Percentiles rank a stretch among this genome's conserved stretches.
These are phyloP conservation scores for Cyclophora punctaria DNA, from an alignment of 2,888 invertebrate genomes.

Conservation along the genomic window DNA sequence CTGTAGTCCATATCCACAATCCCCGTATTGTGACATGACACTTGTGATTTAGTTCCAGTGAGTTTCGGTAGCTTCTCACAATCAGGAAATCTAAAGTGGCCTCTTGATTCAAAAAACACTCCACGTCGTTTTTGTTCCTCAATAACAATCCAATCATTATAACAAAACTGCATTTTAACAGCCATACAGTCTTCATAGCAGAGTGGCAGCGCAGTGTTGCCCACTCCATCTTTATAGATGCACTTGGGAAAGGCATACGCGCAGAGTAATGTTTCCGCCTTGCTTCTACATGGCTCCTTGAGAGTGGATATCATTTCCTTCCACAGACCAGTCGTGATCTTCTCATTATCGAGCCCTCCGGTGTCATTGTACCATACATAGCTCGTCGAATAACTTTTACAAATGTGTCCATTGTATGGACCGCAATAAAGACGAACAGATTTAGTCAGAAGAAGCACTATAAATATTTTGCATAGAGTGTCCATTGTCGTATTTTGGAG, in stretches of 20 bases:
- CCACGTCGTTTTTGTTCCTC: slow-evolving; percentile 90
- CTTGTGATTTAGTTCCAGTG: slow-evolving; percentile 75
- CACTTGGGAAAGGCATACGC: slow-evolving; percentile 95
- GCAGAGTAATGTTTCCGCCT: slow-evolving; percentile 93
- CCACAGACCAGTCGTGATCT: slow-evolving; percentile 88
- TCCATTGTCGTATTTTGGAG: slow-evolving; percentile 51
- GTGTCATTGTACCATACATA: slow-evolving; percentile 87
- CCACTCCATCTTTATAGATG: slow-evolving; percentile 78
- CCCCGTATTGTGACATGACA: slow-evolving; percentile 88
- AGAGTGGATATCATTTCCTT: slow-evolving; percentile 87
- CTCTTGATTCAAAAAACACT: slow-evolving; percentile 85
- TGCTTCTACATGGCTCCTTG: slow-evolving; percentile 87
- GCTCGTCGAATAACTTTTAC: slow-evolving; percentile 80
- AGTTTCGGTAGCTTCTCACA: slow-evolving; percentile 87
- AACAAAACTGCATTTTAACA: slow-evolving; percentile 92
- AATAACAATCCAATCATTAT: slow-evolving; percentile 93
- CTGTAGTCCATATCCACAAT: slow-evolving; percentile 87
- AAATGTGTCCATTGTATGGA: slow-evolving; percentile 89
- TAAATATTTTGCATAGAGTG: slow-evolving; percentile 42
- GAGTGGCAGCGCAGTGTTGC: slow-evolving; percentile 81
- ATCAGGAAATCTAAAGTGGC: slow-evolving; percentile 90
- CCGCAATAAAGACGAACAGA: slow-evolving; percentile 85
- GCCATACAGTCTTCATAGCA: slow-evolving; percentile 97
- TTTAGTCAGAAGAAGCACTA: slow-evolving; percentile 55
- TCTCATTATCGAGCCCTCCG: slow-evolving; percentile 87